Conservation (phyloP, 30 jellyfish, hydroid and myxozoan species). For the Cassiopea xamachana region DNA sequence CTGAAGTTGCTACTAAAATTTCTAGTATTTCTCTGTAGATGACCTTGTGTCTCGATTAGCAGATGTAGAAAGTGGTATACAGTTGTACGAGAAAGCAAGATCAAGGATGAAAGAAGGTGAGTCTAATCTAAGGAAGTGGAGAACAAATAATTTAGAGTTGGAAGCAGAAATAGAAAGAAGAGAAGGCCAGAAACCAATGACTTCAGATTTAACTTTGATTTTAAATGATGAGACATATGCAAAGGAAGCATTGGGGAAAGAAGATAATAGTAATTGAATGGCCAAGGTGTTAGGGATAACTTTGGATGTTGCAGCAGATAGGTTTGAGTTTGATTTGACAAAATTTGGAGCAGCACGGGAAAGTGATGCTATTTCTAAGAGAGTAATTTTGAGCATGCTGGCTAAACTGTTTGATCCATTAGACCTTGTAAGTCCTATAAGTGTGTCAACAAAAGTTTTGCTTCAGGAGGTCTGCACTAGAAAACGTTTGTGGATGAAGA, state of each 20-base stretch:
- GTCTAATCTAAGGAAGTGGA: no score
- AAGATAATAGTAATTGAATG: neutral
- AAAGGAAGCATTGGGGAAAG: neutral
- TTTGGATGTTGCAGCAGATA: neutral
- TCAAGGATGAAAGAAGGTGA: no score
- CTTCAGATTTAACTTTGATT: neutral
- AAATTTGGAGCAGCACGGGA: neutral
- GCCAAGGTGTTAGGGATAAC: neutral
- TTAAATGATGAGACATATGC: neutral
- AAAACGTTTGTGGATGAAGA: slow-evolving; percentile 22
- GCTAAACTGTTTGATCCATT: slow-evolving; percentile 33
- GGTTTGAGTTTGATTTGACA: neutral
- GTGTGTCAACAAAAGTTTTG: slow-evolving; percentile 5
- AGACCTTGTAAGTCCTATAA: slow-evolving; percentile 38
- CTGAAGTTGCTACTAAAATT: no score
- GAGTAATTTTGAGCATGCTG: neutral
- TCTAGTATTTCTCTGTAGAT: no score
- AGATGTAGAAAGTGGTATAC: no score
- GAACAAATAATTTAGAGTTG: slow-evolving; percentile 3
- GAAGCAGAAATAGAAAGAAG: neutral
- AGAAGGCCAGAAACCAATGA: no score
- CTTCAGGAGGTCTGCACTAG: slow-evolving; percentile 31
- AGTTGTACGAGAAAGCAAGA: no score
- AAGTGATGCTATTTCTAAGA: slow-evolving; percentile 5
- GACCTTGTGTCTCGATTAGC: no score